Evolutionary conservation across 2,888 invertebrate genomes (phyloP), one percentile per base, ranked within the genome.

Genomic region (Sepiola atlantica): DNA sequence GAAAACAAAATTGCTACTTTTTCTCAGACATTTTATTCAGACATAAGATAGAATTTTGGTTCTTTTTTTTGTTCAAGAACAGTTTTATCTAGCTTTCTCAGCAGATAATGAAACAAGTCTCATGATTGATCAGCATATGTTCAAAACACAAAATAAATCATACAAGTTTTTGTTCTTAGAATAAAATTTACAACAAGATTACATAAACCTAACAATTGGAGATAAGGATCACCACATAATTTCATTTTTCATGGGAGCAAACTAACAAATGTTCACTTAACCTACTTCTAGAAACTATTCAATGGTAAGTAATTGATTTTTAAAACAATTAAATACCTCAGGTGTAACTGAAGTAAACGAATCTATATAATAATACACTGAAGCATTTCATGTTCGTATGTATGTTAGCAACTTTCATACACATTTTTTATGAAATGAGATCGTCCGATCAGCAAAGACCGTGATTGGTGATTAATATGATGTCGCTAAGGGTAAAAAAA

Each of bases 191-290:
- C n/a, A 77, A n/a, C 77, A n/a, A 77, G n/a, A 77, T 77, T 77
- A 77, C 77, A 77, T n/a, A n/a, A 77, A n/a, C 77, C 77, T 77
- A 77, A 77, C n/a, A 77, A 77, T 77, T 77, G 77, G 18, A 77
- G 4, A 61, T 61, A 24, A n/a, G 28, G 28, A 61, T 61, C 61
- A 61, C 28, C 10, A 28, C 2, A 28, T 24, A 61, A 3, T 61
- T 61, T 61, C 20, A 28, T 61, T 61, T 28, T 61, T 28, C 24
- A 6, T 28, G 28, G 10, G 4, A 24, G 28, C 8, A 61, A 4
- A 61, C n/a, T 77, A 77, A 77, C n/a, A 77, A 61, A 61, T 61
- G 21, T 1, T 61, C 61, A 24, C 24, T 28, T n/a, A 77, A 77
- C 8, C 77, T 77, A 77, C n/a, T 20, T 77, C n/a, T 77, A 77